These are phyloP conservation scores for Hepsetus odoe DNA, from an alignment of 2,113 vertebrate species.

Conservation along the genomic window DNA sequence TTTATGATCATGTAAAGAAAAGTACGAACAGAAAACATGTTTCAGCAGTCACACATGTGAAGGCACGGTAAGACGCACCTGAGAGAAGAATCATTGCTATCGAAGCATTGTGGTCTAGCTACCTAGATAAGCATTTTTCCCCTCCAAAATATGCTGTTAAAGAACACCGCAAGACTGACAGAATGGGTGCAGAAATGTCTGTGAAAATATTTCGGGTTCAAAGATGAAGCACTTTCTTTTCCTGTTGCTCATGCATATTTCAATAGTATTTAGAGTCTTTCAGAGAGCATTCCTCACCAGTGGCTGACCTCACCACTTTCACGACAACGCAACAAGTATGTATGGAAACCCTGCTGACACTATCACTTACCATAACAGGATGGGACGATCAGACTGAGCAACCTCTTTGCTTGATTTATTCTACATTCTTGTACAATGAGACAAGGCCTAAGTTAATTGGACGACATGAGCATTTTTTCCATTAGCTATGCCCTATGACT, in stretches of 20 bases:
- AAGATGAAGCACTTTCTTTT: constrained; percentile 17
- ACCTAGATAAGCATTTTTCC: neutral
- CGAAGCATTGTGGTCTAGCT: neutral
- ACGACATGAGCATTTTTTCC: neutral
- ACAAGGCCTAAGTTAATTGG: neutral
- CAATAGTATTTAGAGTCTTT: constrained; percentile 1
- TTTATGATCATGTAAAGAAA: neutral
- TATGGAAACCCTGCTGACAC: constrained; percentile 61
- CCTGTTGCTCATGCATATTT: constrained; percentile 33
- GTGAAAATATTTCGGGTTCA: neutral
- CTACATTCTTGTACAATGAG: neutral
- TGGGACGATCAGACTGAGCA: constrained; percentile 7
- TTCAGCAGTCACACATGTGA: neutral
- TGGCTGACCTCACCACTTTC: constrained; percentile 25
- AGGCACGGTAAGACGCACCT: neutral
- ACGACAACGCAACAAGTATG: constrained; percentile 52
- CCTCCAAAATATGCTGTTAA: neutral
- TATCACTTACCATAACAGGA: constrained; percentile 3
- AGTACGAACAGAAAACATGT: neutral
- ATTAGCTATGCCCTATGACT: neutral
- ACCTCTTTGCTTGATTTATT: neutral
- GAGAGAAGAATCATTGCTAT: neutral
- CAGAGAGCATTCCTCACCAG: constrained; percentile 36
- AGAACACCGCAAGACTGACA: neutral
- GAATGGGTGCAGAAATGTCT: neutral